phyloP scores from a whole-genome alignment of 2,113 vertebrate species.

The Dicaeum eximium region DNA sequence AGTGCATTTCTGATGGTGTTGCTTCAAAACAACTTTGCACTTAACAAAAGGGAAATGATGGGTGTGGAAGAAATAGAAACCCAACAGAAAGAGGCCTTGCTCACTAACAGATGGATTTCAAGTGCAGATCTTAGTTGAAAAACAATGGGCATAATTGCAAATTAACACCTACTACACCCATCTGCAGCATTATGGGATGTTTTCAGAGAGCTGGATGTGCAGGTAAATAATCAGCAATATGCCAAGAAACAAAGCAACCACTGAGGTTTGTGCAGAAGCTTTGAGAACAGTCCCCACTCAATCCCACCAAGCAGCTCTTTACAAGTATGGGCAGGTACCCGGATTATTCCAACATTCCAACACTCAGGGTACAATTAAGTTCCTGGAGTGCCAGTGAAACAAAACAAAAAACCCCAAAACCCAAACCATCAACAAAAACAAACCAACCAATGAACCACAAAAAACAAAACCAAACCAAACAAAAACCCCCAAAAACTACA shows the following conservation, averaged over 20 bases:
- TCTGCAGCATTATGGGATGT: background rate
- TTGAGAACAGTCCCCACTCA: background rate
- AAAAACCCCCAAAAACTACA: no score
- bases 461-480: no score
- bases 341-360: background rate
- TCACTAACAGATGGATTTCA: background rate
- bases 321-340: background rate
- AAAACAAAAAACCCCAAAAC: background rate
- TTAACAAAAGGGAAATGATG: background rate
- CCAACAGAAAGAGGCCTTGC: background rate
- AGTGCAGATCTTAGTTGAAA: background rate
- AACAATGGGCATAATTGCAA: background rate
- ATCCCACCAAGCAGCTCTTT: background rate
- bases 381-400: background rate
- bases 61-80: background rate
- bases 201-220: background rate
- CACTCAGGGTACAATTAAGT: background rate
- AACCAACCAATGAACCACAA: background rate
- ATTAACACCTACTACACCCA: background rate
- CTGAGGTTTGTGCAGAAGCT: background rate
- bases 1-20: background rate
- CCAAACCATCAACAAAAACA: background rate
- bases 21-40: background rate
- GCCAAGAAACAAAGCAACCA: accelerated
- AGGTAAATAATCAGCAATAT: background rate